Evolutionary conservation across 1,140 invertebrate genomes (phyloP).

Genomic region (Leguminivora glycinivorella): DNA sequence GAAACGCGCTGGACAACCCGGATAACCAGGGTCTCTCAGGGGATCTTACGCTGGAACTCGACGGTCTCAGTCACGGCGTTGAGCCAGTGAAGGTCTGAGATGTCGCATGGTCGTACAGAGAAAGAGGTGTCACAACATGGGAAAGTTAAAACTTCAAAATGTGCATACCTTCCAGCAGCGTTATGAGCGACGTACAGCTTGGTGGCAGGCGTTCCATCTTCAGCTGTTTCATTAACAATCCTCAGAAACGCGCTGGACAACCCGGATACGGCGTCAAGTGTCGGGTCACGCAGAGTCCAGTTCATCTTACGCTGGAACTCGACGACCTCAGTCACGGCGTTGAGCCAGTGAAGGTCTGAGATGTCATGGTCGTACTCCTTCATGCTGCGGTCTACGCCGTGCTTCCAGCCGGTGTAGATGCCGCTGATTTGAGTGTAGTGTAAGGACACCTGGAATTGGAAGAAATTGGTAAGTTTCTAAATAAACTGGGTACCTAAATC

Average conservation of each 20-base stretch:
- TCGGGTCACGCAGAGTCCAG: conserved; percentile 55
- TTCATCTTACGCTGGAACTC: conserved; percentile 80
- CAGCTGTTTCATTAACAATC: conserved; percentile 56
- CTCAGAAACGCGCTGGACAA: conserved; percentile 67
- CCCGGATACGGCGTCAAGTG: conserved; percentile 57
- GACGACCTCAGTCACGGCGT: conserved; percentile 87
- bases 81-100: conserved; percentile 85
- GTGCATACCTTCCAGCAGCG: conserved; percentile 73
- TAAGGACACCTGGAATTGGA: conserved; percentile 79
- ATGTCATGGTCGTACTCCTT: conserved; percentile 81
- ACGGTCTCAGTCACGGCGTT: conserved; percentile 89
- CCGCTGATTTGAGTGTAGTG: conserved; percentile 86
- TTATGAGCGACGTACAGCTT: conserved; percentile 77
- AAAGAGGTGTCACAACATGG: too few species aligned
- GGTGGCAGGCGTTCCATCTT: conserved; percentile 58
- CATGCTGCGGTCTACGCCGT: conserved; percentile 82
- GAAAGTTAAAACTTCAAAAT: too few species aligned
- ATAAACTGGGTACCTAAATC: too few species aligned
- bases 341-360: conserved; percentile 86
- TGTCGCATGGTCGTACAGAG: conserved; percentile 80
- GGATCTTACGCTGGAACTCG: conserved; percentile 79
- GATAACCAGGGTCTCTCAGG: conserved; percentile 57
- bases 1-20: conserved; percentile 66
- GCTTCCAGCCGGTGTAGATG: conserved; percentile 83
- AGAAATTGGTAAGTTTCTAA: too few species aligned